These are phyloP conservation scores for Catajapyx aquilonaris DNA, from an alignment of 1,140 invertebrate species.

Conservation along the genomic window DNA sequence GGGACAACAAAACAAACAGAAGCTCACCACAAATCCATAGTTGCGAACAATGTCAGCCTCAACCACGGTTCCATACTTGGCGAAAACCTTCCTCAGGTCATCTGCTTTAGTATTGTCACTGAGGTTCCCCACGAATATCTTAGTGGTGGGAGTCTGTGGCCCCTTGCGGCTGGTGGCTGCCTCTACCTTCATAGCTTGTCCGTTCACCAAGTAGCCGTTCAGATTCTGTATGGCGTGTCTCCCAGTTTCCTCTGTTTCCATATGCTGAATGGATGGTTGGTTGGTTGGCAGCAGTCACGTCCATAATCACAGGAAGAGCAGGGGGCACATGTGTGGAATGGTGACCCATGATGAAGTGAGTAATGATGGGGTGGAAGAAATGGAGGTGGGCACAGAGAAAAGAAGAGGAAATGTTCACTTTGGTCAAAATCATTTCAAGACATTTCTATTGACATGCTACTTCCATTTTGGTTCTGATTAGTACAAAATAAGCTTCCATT, in stretches of 20 bases:
- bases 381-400: too few relatives aligned
- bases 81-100: slow-evolving; percentile 64
- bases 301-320: too few relatives aligned
- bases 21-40: slow-evolving; percentile 57
- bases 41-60: slow-evolving; percentile 80
- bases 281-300: too few relatives aligned
- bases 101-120: slow-evolving; percentile 72
- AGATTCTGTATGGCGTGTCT: slow-evolving; percentile 77
- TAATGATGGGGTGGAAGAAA: too few relatives aligned
- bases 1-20: background rate
- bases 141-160: slow-evolving; percentile 62
- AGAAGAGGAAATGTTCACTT: too few relatives aligned
- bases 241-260: slow-evolving; percentile 78
- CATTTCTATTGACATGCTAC: too few relatives aligned
- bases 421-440: too few relatives aligned
- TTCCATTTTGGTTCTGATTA: too few relatives aligned
- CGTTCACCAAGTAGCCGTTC: slow-evolving; percentile 69
- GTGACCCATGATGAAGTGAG: too few relatives aligned
- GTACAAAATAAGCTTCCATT: too few relatives aligned
- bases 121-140: slow-evolving; percentile 76
- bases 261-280: too few relatives aligned
- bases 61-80: slow-evolving; percentile 68
- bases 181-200: slow-evolving; percentile 75
- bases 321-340: too few relatives aligned
- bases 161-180: slow-evolving; percentile 67